A percentile compares a stretch with the other conserved stretches of the same genome.
These are phyloP conservation scores for Archegozetes longisetosus DNA, from an alignment of 1,140 invertebrate species.

Conservation along the genomic window DNA sequence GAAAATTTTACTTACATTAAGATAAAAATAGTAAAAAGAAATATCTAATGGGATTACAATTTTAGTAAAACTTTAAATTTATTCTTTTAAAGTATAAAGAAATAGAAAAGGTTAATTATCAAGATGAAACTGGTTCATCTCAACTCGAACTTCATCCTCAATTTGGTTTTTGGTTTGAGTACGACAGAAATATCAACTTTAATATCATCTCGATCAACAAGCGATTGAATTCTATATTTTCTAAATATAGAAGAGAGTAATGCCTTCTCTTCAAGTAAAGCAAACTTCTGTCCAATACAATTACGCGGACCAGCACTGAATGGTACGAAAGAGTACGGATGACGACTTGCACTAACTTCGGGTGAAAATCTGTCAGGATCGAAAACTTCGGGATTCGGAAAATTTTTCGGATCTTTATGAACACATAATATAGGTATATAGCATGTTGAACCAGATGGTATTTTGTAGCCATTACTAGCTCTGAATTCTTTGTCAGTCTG, in stretches of 20 bases:
- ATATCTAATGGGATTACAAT: no score
- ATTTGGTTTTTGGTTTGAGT: neutral
- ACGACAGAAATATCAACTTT: neutral
- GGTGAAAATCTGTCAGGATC: conserved; percentile 57
- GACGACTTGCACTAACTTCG: conserved; percentile 27
- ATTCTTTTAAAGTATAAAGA: no score
- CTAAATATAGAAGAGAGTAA: conserved; percentile 33
- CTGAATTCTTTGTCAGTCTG: conserved; percentile 33
- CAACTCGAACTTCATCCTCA: neutral
- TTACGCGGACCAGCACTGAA: conserved; percentile 31
- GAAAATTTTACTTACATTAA: no score
- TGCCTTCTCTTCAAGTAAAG: conserved; percentile 38
- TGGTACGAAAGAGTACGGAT: conserved; percentile 31
- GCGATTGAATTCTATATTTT: conserved; percentile 26
- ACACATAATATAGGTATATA: conserved; percentile 29
- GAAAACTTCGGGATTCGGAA: conserved; percentile 50
- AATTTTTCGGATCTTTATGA: conserved; percentile 47
- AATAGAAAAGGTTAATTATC: no score
- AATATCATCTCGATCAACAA: conserved; percentile 22
- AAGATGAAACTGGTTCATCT: no score
- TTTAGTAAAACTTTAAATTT: no score
- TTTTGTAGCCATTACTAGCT: neutral
- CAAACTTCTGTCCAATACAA: conserved; percentile 37
- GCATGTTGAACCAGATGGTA: neutral
- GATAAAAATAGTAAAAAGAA: no score